A percentile compares a stretch with the other conserved stretches of the same genome.
Evolutionary conservation across 2,113 vertebrate genomes (phyloP).

Genomic region (Phaethon lepturus): DNA sequence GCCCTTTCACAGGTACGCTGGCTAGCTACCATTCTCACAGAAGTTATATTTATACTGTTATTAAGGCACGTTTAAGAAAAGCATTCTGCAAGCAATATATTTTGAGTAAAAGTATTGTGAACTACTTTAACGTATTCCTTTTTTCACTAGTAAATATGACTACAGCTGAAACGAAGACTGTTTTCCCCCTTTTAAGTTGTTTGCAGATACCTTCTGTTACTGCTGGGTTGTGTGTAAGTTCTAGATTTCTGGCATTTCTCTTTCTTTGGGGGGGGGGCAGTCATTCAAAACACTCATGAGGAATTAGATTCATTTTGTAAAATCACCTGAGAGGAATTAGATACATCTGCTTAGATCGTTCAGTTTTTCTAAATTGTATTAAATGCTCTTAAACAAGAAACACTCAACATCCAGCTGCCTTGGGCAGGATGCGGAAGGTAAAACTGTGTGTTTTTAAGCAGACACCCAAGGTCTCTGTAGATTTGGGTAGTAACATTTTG

Average conservation of each 20-base stretch:
- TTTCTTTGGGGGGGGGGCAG: neutral
- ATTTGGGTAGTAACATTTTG: neutral
- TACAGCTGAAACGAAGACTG: neutral
- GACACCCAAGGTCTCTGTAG: neutral
- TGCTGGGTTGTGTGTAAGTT: neutral
- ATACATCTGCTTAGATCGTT: conserved; percentile 17
- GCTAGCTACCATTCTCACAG: neutral
- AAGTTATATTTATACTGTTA: neutral
- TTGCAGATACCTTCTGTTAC: neutral
- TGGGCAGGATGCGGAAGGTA: neutral
- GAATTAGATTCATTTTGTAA: neutral
- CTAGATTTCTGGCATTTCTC: neutral
- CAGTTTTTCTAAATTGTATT: neutral
- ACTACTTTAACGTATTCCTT: neutral
- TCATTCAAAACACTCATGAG: neutral
- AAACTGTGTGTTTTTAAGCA: neutral
- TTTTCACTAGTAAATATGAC: neutral
- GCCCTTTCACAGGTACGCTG: neutral
- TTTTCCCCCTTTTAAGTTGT: neutral
- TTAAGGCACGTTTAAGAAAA: neutral
- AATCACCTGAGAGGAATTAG: neutral
- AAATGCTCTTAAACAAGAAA: neutral
- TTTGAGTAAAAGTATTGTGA: neutral
- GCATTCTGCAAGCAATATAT: neutral
- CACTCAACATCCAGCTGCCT: neutral